These are phyloP conservation scores for Chanos chanos DNA, from an alignment of 2,797 vertebrate genomes.

Conservation along the genomic window DNA sequence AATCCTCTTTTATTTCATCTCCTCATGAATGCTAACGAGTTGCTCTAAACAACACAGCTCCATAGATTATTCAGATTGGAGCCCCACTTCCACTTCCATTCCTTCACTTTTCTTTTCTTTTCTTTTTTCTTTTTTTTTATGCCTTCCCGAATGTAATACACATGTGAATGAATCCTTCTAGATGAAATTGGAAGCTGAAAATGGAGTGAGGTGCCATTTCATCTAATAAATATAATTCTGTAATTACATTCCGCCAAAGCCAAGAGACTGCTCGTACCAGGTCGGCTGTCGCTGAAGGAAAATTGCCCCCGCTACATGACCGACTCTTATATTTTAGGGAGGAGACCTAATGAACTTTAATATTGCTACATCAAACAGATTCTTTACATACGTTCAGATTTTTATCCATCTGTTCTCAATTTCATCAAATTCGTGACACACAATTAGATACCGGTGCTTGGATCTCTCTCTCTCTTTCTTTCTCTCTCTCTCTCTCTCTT, in stretches of 20 bases:
- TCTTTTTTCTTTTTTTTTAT: conserved; percentile 41
- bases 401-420: conserved; percentile 51
- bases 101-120: conserved; percentile 11
- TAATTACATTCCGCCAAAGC: conserved; percentile 61
- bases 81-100: conserved; percentile 60
- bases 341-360: conserved; percentile 43
- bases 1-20: conserved; percentile 86
- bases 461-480: no score
- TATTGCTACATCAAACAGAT: conserved; percentile 43
- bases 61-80: conserved; percentile 83
- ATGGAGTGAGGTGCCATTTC: conserved; percentile 54
- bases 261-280: conserved; percentile 48
- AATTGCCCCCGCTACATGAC: conserved; percentile 46
- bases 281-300: conserved; percentile 37
- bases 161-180: conserved; percentile 73
- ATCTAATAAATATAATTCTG: conserved; percentile 60
- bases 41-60: conserved; percentile 81
- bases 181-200: conserved; percentile 52
- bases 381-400: conserved; percentile 48
- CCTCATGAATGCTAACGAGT: conserved; percentile 89
- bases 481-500: no score
- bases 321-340: conserved; percentile 41
- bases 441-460: conserved; percentile 62
- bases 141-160: conserved; percentile 57
- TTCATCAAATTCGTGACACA: conserved; percentile 46